Conservation (phyloP, 2,888 invertebrate genomes). For the Ornithoptera priamus region DNA sequence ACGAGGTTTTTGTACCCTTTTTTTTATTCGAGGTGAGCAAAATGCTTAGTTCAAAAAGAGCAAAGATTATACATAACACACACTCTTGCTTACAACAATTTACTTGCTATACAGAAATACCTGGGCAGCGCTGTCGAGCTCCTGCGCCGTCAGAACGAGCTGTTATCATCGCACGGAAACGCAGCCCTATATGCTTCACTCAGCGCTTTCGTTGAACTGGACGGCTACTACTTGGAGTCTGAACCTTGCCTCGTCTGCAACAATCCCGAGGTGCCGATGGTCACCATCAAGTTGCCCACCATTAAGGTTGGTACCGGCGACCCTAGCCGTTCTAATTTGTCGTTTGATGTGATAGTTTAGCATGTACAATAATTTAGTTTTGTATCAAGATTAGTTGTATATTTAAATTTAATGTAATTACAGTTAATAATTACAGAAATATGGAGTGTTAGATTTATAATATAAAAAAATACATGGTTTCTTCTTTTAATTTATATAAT, state of each 20-base stretch:
- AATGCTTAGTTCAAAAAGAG: too few relatives aligned
- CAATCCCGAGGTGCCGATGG: constrained; percentile 96
- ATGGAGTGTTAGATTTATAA: too few relatives aligned
- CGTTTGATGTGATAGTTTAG: constrained; percentile 8
- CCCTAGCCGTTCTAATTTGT: constrained; percentile 1
- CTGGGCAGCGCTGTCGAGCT: constrained; percentile 93
- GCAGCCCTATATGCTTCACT: constrained; percentile 95
- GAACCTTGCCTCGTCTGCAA: constrained; percentile 99
- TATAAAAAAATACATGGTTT: too few relatives aligned
- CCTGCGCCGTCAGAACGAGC: constrained; percentile 92
- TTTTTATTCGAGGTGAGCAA: too few relatives aligned
- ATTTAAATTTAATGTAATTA: too few relatives aligned
- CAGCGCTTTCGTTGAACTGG: constrained; percentile 96
- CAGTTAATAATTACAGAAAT: too few relatives aligned
- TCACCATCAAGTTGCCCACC: constrained; percentile 93
- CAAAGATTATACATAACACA: not conserved
- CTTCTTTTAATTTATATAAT: too few relatives aligned
- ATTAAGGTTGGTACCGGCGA: constrained; percentile 84
- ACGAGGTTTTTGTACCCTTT: not conserved
- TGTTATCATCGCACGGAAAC: constrained; percentile 95
- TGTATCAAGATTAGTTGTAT: too few relatives aligned
- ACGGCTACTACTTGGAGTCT: constrained; percentile 97
- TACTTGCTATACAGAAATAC: constrained; percentile 81
- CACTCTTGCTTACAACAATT: not conserved
- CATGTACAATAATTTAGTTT: not conserved